Base-by-base conservation (phyloP, 2,888 invertebrate genomes). In the Rotaria magnacalcarata region DNA sequence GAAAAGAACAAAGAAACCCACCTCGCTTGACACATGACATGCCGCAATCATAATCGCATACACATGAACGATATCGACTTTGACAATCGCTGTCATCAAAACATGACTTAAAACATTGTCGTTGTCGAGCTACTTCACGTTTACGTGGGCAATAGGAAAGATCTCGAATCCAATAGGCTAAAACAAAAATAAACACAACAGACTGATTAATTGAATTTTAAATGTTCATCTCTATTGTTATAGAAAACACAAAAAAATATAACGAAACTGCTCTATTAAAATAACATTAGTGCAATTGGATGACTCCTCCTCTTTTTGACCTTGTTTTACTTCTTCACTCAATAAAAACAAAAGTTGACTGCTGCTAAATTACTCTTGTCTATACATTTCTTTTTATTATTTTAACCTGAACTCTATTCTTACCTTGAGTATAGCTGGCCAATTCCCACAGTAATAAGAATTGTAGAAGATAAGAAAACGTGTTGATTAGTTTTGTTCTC, bases 31-130 rank as follows among this genome's bases (percentile, higher is more conserved):
- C 47, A 47, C 80, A 80, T 47, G 80, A 80, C 80, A 80, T 47
- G 11, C 80, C 80, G n/a, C 80, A 80, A 14, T 80, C 80, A 80
- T n/a, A 80, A n/a, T 80, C 80, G n/a, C 80, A 80, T n/a, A 80
- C 11, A 80, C 80, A 80, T n/a, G 80, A 80, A n/a, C 80, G 43
- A 47, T 80, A 80, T n/a, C 80, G 80, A 80, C 80, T 80, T 47
- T 47, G 80, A 47, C 80, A 80, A 80, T 80, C 80, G n/a, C 80
- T 80, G n/a, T 80, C 80, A 47, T 80, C 80, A 47, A 80, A 80
- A 80, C 80, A 80, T 43, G 80, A 80, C 47, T 80, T 80, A 47
- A 80, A 80, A 80, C 80, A 80, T 80, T 47, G 80, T n/a, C 80
- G 24, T 47, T 80, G 47, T 80, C 80, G 43, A 6, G n/a, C n/a